Evolutionary conservation across 2,113 vertebrate species (phyloP).

Genomic region (Bubalus kerabau): DNA sequence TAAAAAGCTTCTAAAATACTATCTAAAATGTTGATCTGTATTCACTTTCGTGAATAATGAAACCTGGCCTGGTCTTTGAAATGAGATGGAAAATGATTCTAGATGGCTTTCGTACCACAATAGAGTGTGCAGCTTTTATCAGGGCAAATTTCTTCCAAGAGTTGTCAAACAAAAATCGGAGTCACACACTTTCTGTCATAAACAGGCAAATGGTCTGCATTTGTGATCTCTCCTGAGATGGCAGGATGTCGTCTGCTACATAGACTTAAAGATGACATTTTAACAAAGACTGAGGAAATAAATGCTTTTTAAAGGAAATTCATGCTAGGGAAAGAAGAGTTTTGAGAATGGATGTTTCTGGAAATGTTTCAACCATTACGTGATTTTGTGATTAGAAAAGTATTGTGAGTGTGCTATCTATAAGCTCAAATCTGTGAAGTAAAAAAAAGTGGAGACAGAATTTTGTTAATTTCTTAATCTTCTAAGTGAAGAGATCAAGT

Average conservation of each 20-base stretch:
- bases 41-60: background rate
- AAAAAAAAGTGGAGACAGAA: background rate
- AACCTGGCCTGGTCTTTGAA: background rate
- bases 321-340: background rate
- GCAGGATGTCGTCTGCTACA: background rate
- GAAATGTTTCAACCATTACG: background rate
- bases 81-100: background rate
- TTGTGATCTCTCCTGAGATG: background rate
- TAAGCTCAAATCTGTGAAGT: background rate
- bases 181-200: background rate
- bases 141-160: background rate
- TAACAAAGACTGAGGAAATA: background rate
- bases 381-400: background rate
- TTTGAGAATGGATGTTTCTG: background rate
- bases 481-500: background rate
- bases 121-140: background rate
- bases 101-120: background rate
- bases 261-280: background rate
- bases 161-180: background rate
- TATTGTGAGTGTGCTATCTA: background rate
- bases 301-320: background rate
- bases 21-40: background rate
- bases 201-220: background rate
- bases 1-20: background rate
- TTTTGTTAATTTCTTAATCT: background rate